Percentiles rank a stretch among this genome's conserved stretches.
Conservation (phyloP, 1,140 invertebrate species). For the Zaprionus lachaisei region DNA sequence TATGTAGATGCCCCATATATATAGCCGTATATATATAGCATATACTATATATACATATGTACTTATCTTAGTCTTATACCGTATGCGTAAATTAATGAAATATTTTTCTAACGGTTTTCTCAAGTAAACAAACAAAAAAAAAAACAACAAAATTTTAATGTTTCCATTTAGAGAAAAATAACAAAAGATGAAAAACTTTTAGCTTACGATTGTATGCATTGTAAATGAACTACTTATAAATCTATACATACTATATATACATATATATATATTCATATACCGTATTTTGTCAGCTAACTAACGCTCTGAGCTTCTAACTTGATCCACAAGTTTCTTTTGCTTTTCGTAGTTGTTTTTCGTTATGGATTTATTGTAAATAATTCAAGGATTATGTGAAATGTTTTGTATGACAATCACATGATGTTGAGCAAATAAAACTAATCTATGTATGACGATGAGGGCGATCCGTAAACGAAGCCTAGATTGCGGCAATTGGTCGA, state of each 20-base stretch:
- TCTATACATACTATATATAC: constrained; percentile 6
- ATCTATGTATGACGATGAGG: constrained; percentile 30
- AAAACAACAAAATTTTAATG: constrained; percentile 62
- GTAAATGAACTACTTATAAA: constrained; percentile 56
- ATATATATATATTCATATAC: constrained; percentile 44
- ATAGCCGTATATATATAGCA: constrained; percentile 17
- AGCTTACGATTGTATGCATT: constrained; percentile 55
- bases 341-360: constrained; percentile 60
- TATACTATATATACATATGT: constrained; percentile 24
- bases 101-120: constrained; percentile 78
- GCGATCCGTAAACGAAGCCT: constrained; percentile 50
- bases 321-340: constrained; percentile 67
- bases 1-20: constrained; percentile 15
- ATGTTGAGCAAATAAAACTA: constrained; percentile 76
- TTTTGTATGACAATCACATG: constrained; percentile 85
- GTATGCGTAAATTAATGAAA: constrained; percentile 45
- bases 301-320: constrained; percentile 79
- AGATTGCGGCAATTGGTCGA: constrained; percentile 47
- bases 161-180: constrained; percentile 53
- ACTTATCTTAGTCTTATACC: constrained; percentile 9
- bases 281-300: constrained; percentile 70
- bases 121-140: constrained; percentile 16
- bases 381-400: constrained; percentile 84
- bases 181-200: constrained; percentile 34
- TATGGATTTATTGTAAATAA: constrained; percentile 71